phyloP scores from a whole-genome alignment of 2,797 vertebrate genomes.

The Clarias platycephalus region DNA sequence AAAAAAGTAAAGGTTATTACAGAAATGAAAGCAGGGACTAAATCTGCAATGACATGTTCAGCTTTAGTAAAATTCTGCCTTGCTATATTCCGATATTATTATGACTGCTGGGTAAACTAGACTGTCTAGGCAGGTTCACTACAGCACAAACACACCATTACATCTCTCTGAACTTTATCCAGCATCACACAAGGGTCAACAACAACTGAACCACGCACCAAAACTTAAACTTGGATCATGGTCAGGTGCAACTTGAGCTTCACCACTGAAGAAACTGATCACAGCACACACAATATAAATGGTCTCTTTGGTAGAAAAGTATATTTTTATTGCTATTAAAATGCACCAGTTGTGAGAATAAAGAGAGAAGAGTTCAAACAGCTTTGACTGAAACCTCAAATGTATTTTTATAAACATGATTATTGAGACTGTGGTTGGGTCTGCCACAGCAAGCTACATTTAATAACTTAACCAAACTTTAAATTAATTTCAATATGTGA shows the following conservation, averaged over 20 bases:
- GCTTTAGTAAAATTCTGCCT: background rate
- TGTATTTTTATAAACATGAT: background rate
- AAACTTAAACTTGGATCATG: background rate
- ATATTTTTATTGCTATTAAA: background rate
- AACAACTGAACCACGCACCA: background rate
- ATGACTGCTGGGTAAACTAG: background rate
- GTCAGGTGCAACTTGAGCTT: background rate
- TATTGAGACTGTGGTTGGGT: background rate
- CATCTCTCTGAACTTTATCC: background rate
- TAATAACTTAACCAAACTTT: background rate
- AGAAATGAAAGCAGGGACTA: background rate
- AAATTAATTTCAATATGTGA: background rate
- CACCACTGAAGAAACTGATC: background rate
- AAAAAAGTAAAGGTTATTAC: background rate
- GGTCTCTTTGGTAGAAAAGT: background rate
- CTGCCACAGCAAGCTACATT: background rate
- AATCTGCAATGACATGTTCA: background rate
- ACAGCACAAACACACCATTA: background rate
- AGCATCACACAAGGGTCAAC: background rate
- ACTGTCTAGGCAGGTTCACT: background rate
- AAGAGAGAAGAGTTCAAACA: background rate
- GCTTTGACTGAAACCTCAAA: background rate
- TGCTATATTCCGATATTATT: background rate
- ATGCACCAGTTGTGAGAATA: background rate
- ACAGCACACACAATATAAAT: background rate